These are phyloP conservation scores for Olivierus martensii DNA, from an alignment of 1,140 invertebrate genomes.

Conservation along the genomic window DNA sequence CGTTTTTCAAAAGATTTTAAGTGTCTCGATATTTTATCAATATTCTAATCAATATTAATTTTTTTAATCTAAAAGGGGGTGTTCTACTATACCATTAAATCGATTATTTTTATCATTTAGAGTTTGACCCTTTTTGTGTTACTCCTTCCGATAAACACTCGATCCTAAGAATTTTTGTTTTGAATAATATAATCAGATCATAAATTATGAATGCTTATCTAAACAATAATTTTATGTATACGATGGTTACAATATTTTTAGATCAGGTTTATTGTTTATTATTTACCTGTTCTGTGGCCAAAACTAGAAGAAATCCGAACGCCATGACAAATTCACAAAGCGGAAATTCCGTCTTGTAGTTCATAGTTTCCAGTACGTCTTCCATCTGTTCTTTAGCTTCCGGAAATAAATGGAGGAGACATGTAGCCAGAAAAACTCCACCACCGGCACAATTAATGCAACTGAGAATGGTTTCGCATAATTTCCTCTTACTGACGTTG, in stretches of 20 bases:
- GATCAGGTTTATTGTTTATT: neutral
- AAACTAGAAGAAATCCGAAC: conserved; percentile 42
- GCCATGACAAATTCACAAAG: conserved; percentile 40
- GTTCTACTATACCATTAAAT: too few relatives aligned
- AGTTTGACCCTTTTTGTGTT: too few relatives aligned
- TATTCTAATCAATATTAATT: too few relatives aligned
- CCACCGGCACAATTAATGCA: conserved; percentile 51
- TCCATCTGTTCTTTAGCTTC: conserved; percentile 47
- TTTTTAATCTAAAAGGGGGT: too few relatives aligned
- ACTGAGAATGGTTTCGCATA: conserved; percentile 23
- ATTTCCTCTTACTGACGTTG: neutral
- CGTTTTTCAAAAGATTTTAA: too few relatives aligned
- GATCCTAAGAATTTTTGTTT: too few relatives aligned
- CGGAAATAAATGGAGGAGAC: conserved; percentile 65
- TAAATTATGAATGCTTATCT: too few relatives aligned
- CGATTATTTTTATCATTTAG: too few relatives aligned
- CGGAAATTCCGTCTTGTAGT: conserved; percentile 33
- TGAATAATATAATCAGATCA: too few relatives aligned
- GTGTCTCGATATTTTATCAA: too few relatives aligned
- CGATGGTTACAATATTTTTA: neutral
- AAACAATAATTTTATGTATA: too few relatives aligned
- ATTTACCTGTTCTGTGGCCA: conserved; percentile 41
- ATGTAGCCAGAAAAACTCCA: conserved; percentile 67
- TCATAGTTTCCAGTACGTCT: conserved; percentile 9
- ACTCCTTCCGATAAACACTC: too few relatives aligned